phyloP scores from a whole-genome alignment of 2,113 vertebrate species.

The Proterorhinus semilunaris region DNA sequence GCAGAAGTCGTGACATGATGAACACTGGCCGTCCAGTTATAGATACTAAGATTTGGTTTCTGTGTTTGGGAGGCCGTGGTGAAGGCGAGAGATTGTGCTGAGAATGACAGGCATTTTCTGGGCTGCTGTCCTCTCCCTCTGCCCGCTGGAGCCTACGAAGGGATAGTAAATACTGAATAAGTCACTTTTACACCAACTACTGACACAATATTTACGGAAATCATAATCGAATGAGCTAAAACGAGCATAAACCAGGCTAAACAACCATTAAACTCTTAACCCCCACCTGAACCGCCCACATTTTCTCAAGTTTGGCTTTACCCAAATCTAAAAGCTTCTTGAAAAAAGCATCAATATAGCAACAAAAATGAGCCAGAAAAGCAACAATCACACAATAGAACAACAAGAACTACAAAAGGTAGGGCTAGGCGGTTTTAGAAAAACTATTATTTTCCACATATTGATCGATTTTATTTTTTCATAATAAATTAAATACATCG shows the following conservation, averaged over 20 bases:
- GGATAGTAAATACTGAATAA: background rate
- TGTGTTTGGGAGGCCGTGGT: slow-evolving; percentile 19
- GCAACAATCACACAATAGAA: no score
- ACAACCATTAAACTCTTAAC: background rate
- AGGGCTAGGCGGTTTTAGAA: no score
- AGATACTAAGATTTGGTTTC: slow-evolving; percentile 16
- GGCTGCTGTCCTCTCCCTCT: slow-evolving; percentile 45
- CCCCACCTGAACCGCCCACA: no score
- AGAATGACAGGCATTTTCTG: slow-evolving; percentile 28
- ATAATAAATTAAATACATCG: no score
- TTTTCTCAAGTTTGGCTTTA: no score
- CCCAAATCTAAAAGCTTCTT: no score
- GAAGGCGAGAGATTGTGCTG: slow-evolving; percentile 27
- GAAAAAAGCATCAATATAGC: no score
- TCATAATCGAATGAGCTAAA: background rate
- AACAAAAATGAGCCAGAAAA: no score
- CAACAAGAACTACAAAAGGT: no score
- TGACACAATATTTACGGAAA: background rate
- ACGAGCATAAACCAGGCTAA: background rate
- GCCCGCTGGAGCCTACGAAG: slow-evolving; percentile 42
- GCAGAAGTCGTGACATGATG: slow-evolving; percentile 8
- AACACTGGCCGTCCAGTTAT: background rate
- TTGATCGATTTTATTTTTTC: no score
- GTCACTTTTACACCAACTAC: background rate
- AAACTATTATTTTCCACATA: no score